Evolutionary conservation across 1,140 invertebrate genomes (phyloP), one percentile per base, ranked within the genome.

Genomic region (Calliphora vicina): DNA sequence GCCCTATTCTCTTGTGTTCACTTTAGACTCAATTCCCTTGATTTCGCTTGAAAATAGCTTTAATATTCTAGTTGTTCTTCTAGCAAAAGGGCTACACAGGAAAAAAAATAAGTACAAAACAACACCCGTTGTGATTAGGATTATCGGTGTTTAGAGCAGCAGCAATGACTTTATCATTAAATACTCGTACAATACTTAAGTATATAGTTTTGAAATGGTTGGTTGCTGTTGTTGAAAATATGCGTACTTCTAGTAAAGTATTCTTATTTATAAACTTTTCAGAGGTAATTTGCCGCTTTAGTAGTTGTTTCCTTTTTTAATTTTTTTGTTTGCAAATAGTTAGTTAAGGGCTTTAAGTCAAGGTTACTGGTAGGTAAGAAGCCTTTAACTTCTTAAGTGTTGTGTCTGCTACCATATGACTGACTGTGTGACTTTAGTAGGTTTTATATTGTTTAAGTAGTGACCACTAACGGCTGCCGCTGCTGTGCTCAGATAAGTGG

Each of bases 41-140:
- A 35, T 35, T 35, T 35, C 35, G 6, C 10, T 35, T 35, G 1
- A 8, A 35, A 35, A 35, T 35, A 35, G 10, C 35, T 35, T 10
- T 35, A 6, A 5, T 10, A 35, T 35, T 8, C 35, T 5, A 35
- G 4, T 35, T 35, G 35, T 35, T 35, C 10, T 35, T 35, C 35
- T 35, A 35, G 0, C 10, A 35, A 29, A 35, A 35, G 35, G 35
- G 35, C 35, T 35, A 35, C 6, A 35, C 6, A 35, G 35, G 5
- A 35, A 35, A 35, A 35, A 35, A 35, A 35, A 2, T 35, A 35
- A 35, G 35, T 35, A 35, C 6, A 35, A 35, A 35, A 78, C 35
- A 25, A 45, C 74, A 78, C 74, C 74, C 74, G 74, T 78, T 78
- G 74, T 78, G 74, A 78, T 78, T 78, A 78, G 74, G 74, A 78